phyloP scores from a whole-genome alignment of 2,888 invertebrate genomes.

The Polymixis lichenea region DNA sequence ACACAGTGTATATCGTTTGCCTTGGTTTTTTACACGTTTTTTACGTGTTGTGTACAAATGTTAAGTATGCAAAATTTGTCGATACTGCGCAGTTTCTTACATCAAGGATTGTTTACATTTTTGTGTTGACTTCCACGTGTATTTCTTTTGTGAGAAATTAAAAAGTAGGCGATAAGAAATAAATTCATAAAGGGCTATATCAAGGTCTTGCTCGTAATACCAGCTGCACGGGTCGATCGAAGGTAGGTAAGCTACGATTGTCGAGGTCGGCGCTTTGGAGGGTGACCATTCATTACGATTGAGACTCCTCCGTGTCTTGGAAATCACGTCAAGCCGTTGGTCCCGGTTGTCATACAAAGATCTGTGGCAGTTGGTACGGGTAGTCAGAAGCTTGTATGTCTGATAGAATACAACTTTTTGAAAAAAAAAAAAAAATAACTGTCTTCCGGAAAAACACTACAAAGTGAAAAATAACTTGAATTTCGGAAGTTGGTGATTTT shows the following conservation, averaged over 20 bases:
- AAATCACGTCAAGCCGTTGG: neutral
- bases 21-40: slow-evolving; percentile 65
- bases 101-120: slow-evolving; percentile 23
- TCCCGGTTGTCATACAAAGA: neutral
- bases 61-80: slow-evolving; percentile 41
- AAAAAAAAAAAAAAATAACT: too few relatives aligned
- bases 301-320: neutral
- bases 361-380: neutral
- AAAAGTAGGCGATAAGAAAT: slow-evolving; percentile 25
- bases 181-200: slow-evolving; percentile 27
- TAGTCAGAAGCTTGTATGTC: neutral
- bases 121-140: slow-evolving; percentile 1
- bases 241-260: neutral
- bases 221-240: neutral
- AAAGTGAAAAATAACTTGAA: too few relatives aligned
- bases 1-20: slow-evolving; percentile 59
- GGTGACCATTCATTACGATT: neutral
- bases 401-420: neutral
- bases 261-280: neutral
- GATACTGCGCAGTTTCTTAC: slow-evolving; percentile 60
- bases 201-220: slow-evolving; percentile 1
- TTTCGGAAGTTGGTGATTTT: too few relatives aligned
- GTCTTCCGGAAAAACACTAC: too few relatives aligned
- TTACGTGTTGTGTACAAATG: slow-evolving; percentile 46
- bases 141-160: slow-evolving; percentile 9